Base-by-base conservation (phyloP, 2,797 vertebrate species). In the Phataginus tetradactyla region DNA sequence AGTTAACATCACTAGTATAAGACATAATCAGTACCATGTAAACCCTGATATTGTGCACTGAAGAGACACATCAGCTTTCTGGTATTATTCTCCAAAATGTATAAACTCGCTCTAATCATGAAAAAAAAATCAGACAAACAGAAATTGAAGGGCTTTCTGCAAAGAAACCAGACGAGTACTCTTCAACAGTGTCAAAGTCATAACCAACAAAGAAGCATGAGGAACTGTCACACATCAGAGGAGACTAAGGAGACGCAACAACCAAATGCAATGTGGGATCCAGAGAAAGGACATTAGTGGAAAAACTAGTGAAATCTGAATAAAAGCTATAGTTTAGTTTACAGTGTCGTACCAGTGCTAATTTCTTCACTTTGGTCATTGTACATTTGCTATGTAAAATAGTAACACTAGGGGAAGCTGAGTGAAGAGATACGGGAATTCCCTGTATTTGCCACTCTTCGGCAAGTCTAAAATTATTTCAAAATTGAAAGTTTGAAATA, bases 401-500 rank as follows among this genome's bases (percentile, higher is more conserved):
- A 25, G 20, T 27, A 49, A 66, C 29, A 34, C 71, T 71, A 75
- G 39, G 18, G 25, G 21, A 87, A 55, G 2, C 17, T 55, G 42
- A 34, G 18, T 63, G 39, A 42, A 75, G n/a, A 15, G 11, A 32
- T 45, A 29, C n/a, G 13, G 25, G 32, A 91, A 90, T 13, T 21
- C 12, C 20, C 18, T n/a, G 1, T 69, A 64, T 53, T 86, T 63
- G 37, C n/a, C 49, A 12, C 18, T 64, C 39, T 91, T 90, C 63
- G 57, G 1, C 59, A 78, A 74, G 29, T 74, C 57, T 57, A 89
- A 94, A 89, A 88, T 92, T 34, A 92, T 71, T 87, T 57, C 55
- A 69, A 87, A 94, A 71, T 32, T 53, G 69, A 85, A 81, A 74
- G 32, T 91, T 71, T 71, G 84, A 89, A 92, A 75, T 61, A 80